Percentiles rank a stretch among this genome's conserved stretches.
These are phyloP conservation scores for Danio choprae DNA, from an alignment of 2,797 vertebrate species.

Conservation along the genomic window DNA sequence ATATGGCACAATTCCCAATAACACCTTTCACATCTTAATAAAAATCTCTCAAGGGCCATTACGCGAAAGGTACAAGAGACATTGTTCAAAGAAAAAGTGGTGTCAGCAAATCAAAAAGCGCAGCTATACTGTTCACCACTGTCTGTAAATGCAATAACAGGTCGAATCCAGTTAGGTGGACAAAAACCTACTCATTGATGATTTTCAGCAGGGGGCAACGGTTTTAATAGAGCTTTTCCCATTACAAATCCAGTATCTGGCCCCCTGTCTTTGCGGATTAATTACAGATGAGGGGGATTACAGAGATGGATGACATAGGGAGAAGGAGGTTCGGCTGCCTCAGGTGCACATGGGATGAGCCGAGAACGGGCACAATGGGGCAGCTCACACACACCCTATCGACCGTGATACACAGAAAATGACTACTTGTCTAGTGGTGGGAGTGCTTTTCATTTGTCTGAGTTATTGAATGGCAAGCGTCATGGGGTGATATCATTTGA, in stretches of 20 bases:
- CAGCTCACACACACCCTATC: conserved; percentile 45
- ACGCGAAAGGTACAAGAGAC: conserved; percentile 48
- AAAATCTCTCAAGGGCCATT: conserved; percentile 53
- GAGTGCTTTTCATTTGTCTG: conserved; percentile 70
- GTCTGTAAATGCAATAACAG: conserved; percentile 86
- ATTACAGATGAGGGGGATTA: conserved; percentile 96
- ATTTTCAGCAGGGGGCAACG: conserved; percentile 81
- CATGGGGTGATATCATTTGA: conserved; percentile 68
- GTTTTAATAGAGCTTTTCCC: conserved; percentile 86
- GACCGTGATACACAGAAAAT: conserved; percentile 51
- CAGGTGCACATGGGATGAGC: conserved; percentile 43
- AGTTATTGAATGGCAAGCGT: conserved; percentile 66
- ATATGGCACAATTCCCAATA: conserved; percentile 44
- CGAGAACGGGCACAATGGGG: conserved; percentile 54
- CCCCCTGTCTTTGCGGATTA: conserved; percentile 84
- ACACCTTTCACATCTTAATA: conserved; percentile 44
- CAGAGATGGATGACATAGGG: conserved; percentile 75
- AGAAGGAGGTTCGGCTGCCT: conserved; percentile 49
- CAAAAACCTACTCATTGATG: conserved; percentile 83
- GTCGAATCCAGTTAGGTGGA: conserved; percentile 88
- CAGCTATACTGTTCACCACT: conserved; percentile 79
- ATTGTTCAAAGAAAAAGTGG: conserved; percentile 72
- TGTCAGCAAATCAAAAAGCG: conserved; percentile 77
- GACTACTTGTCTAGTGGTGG: conserved; percentile 57
- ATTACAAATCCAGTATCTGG: conserved; percentile 92